Percentiles rank a stretch among this genome's conserved stretches.
phyloP scores from a whole-genome alignment of 2,113 vertebrate species.

The Proterorhinus semilunaris region DNA sequence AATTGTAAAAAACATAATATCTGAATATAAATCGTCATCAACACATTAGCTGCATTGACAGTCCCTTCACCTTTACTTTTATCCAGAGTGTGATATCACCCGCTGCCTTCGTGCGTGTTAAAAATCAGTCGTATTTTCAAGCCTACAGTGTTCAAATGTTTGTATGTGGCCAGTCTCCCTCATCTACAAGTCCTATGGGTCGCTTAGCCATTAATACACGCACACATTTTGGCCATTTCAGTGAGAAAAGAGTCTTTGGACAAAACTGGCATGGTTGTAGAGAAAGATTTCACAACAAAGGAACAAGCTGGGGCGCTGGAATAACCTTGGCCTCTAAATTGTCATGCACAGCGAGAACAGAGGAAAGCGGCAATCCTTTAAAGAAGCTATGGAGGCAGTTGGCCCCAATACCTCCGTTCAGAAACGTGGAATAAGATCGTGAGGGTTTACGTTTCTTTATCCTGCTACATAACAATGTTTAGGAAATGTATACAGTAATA shows the following conservation, averaged over 20 bases:
- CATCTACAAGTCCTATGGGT: conserved; percentile 8
- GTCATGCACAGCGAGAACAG: conserved; percentile 8
- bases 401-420: no score
- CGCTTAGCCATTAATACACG: neutral
- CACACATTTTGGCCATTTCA: neutral
- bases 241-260: neutral
- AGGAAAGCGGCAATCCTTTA: conserved; percentile 1
- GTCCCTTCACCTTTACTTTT: neutral
- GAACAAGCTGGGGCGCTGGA: neutral
- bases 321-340: conserved; percentile 2
- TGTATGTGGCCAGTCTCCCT: conserved; percentile 13
- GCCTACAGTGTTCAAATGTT: conserved; percentile 1
- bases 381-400: neutral
- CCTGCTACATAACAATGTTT: no score
- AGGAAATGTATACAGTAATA: no score
- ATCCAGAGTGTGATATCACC: neutral
- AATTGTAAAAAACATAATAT: no score
- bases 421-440: no score
- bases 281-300: neutral
- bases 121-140: neutral
- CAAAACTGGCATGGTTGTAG: neutral
- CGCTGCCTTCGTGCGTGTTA: neutral
- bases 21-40: no score
- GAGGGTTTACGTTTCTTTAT: no score
- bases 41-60: no score